phyloP scores from a whole-genome alignment of 1,140 invertebrate genomes.

The Ceratosolen solmsi region DNA sequence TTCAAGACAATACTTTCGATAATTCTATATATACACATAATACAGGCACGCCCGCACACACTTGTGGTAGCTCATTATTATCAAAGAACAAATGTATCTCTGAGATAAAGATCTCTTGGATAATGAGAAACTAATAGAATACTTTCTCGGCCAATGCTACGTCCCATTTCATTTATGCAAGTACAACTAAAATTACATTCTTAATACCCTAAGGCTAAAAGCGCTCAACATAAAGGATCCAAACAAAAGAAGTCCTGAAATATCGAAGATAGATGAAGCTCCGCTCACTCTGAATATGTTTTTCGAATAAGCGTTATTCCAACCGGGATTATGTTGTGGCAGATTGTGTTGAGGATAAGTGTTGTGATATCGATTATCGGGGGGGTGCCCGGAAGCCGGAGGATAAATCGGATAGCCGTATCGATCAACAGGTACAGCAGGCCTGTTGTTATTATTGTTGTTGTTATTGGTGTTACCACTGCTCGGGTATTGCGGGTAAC shows the following conservation, averaged over 20 bases:
- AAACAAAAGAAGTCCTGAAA: not conserved
- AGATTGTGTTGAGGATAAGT: slow-evolving; percentile 48
- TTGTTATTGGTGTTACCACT: slow-evolving; percentile 59
- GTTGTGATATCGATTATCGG: slow-evolving; percentile 53
- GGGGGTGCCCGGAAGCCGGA: slow-evolving; percentile 35
- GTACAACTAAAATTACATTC: not conserved
- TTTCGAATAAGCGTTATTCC: slow-evolving; percentile 53
- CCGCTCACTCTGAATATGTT: slow-evolving; percentile 38
- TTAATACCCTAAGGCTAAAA: not conserved
- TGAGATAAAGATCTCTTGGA: not conserved
- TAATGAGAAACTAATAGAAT: not conserved
- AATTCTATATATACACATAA: not conserved
- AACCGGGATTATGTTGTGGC: slow-evolving; percentile 51
- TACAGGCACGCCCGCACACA: not conserved
- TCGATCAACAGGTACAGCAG: slow-evolving; percentile 38
- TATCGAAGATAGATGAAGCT: not conserved
- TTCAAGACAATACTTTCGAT: not conserved
- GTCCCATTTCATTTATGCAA: not conserved
- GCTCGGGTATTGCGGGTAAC: slow-evolving; percentile 48
- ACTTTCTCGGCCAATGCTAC: not conserved
- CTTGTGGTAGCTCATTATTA: not conserved
- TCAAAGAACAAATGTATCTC: not conserved
- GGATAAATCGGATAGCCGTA: slow-evolving; percentile 57
- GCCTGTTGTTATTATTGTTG: slow-evolving; percentile 60
- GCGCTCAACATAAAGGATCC: not conserved